Base-by-base conservation (phyloP, 2,113 vertebrate species). In the Girardinichthys multiradiatus region DNA sequence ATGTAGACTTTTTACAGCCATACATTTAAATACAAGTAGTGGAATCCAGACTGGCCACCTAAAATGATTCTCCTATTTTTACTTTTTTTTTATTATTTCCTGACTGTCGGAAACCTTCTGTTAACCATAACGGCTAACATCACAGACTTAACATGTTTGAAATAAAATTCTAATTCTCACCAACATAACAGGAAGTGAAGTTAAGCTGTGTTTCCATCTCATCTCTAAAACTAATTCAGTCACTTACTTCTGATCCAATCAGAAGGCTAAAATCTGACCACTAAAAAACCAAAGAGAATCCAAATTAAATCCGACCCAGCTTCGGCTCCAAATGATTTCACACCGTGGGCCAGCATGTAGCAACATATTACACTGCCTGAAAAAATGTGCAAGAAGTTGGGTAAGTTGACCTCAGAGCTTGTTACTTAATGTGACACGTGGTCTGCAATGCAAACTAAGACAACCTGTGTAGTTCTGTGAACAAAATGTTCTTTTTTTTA, bases 401-500 rank as follows among this genome's bases (percentile, higher is more conserved):
- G 62, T 81, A 82, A 83, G 82, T 73, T 82, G 75, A 85, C 79
- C 80, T 81, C 65, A 81, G 77, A 86, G 79, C 76, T 69, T 70
- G 90, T 90, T 87, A 86, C 82, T 92, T 87, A 84, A 90, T 80
- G 83, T 78, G 79, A 78, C 90, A 92, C 84, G 68, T 89, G 89
- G 71, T 86, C 77, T 85, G 77, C 77, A 71, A 74, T 66, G 86
- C 88, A 91, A 85, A 89, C 81, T 60, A 72, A 91, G 84, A 81
- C 85, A 63, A 86, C 81, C 86, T 90, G 82, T 84, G 77, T 81
- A 81, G 76, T 85, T 84, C 84, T 67, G 84, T 84, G 93, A 91
- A 94, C 91, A 94, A 91, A 93, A 93, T 94, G 91, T 93, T 86
- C 90, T 82, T 82, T 80, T 74, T 70, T 77, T 80, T 24, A 68